Evolutionary conservation across 1,140 invertebrate genomes (phyloP), one percentile per base, ranked within the genome.

Genomic region (Lordiphosa mommai): DNA sequence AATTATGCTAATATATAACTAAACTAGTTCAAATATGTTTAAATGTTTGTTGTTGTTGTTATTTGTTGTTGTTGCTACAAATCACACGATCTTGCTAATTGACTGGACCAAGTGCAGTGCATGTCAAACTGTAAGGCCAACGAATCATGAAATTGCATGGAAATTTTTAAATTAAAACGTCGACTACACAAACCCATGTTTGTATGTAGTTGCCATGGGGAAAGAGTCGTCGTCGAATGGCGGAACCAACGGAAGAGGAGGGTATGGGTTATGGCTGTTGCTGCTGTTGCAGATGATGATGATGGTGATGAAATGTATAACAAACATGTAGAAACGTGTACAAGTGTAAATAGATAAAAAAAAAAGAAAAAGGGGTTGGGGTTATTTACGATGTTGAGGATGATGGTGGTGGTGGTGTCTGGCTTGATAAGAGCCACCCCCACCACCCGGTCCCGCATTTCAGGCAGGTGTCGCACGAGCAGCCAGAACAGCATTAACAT

Each of bases 261-360:
- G 36, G 29, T 58, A 34, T n/a, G 5, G 34, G 5, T 27, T 43
- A 14, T 48, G 53, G 46, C 17, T 58, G 48, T 9, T 33, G 66
- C 23, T 44, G 53, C 49, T 29, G 52, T 17, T 32, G 72, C 13
- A 29, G 65, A 30, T 36, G 51, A 16, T 27, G 71, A 37, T 60
- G 52, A 5, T 40, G 40, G 41, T 59, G 76, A 61, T 77, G 63
- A 58, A 72, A 84, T 72, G 77, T 61, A 69, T 69, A 69, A 56
- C 65, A 69, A 71, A 61, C 74, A 74, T 74, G 67, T 43, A 70
- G 77, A 69, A 77, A 82, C 77, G 77, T 82, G 72, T 82, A 84
- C 77, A 82, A 82, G 77, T 84, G 77, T 82, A 82, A 84, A 84
- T 72, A 82, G 77, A 82, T 82, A 77, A 84, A 71, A 63, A 77